Evolutionary conservation across 2,113 vertebrate species (phyloP).

Genomic region (Galeopterus variegatus): DNA sequence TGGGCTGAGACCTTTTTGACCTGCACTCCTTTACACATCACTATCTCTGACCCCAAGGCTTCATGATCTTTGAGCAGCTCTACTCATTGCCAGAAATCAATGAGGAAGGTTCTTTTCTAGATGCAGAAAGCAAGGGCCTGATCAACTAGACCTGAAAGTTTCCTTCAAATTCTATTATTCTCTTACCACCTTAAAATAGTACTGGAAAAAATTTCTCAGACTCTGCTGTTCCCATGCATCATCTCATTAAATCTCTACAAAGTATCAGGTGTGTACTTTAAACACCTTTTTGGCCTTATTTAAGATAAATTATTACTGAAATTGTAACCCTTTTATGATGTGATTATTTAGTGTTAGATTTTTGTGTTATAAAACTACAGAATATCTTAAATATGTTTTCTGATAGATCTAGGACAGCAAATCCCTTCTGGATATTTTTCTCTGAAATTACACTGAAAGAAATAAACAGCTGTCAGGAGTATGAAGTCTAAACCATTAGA

Average conservation of each 20-base stretch:
- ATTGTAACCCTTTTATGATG: slow-evolving; percentile 61
- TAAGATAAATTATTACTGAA: slow-evolving; percentile 72
- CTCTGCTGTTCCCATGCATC: background rate
- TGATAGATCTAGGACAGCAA: slow-evolving; percentile 91
- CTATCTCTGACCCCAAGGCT: background rate
- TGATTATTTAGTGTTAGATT: slow-evolving; percentile 76
- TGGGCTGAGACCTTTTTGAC: background rate
- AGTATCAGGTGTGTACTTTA: background rate
- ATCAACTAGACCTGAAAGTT: background rate
- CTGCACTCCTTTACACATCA: background rate
- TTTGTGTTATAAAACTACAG: slow-evolving; percentile 83
- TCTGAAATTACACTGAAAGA: slow-evolving; percentile 89
- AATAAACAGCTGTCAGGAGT: slow-evolving; percentile 88
- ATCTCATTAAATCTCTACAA: background rate
- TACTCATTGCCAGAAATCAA: background rate
- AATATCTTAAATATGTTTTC: slow-evolving; percentile 90
- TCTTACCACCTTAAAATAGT: background rate
- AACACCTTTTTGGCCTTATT: background rate
- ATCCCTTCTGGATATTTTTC: slow-evolving; percentile 92
- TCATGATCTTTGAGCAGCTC: background rate
- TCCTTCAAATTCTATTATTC: slow-evolving; percentile 54
- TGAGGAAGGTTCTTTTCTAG: background rate
- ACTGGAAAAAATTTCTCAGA: background rate
- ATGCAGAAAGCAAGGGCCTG: background rate
- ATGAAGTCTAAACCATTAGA: background rate